Percentiles rank a stretch among this genome's conserved stretches.
Conservation (phyloP, 2,797 vertebrate genomes). For the Rhyacichthys aspro region DNA sequence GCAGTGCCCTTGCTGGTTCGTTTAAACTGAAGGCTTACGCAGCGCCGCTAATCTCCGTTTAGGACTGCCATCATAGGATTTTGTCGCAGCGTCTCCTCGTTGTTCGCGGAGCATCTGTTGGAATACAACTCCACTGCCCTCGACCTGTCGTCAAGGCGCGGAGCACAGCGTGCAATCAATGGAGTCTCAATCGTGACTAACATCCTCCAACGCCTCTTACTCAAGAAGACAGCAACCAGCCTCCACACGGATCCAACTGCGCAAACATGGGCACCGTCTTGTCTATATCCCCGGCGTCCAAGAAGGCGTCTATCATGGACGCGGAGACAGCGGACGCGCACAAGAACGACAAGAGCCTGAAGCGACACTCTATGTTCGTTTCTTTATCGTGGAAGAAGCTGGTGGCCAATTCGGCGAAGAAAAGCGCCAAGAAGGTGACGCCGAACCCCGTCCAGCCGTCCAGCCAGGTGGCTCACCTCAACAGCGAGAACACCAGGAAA, state of each 20-base stretch:
- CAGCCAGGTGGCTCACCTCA: slow-evolving; percentile 78
- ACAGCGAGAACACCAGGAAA: slow-evolving; percentile 75
- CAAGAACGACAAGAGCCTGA: slow-evolving; percentile 88
- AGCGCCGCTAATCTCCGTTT: slow-evolving; percentile 57
- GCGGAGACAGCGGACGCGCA: slow-evolving; percentile 66
- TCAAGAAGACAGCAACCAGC: slow-evolving; percentile 56
- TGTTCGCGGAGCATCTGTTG: slow-evolving; percentile 39
- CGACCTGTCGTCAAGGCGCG: slow-evolving; percentile 7
- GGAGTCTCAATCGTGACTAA: slow-evolving; percentile 68
- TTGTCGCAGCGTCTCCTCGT: slow-evolving; percentile 56
- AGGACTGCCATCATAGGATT: slow-evolving; percentile 28
- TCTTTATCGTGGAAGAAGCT: slow-evolving; percentile 91
- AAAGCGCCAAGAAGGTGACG: slow-evolving; percentile 81
- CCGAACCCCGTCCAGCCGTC: slow-evolving; percentile 59
- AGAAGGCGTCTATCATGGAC: slow-evolving; percentile 80
- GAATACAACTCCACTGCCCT: slow-evolving; percentile 28
- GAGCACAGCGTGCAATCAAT: slow-evolving; percentile 46
- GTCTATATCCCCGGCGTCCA: slow-evolving; percentile 86
- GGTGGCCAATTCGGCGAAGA: slow-evolving; percentile 87
- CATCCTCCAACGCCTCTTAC: slow-evolving; percentile 39
- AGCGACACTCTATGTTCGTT: slow-evolving; percentile 88
- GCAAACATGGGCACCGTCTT: slow-evolving; percentile 93
- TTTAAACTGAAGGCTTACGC: slow-evolving; percentile 37
- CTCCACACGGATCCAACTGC: slow-evolving; percentile 42
- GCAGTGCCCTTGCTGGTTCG: slow-evolving; percentile 45